A percentile compares a stretch with the other conserved stretches of the same genome.
Conservation (phyloP, 1,140 invertebrate genomes). For the Chrysomallon squamiferum region DNA sequence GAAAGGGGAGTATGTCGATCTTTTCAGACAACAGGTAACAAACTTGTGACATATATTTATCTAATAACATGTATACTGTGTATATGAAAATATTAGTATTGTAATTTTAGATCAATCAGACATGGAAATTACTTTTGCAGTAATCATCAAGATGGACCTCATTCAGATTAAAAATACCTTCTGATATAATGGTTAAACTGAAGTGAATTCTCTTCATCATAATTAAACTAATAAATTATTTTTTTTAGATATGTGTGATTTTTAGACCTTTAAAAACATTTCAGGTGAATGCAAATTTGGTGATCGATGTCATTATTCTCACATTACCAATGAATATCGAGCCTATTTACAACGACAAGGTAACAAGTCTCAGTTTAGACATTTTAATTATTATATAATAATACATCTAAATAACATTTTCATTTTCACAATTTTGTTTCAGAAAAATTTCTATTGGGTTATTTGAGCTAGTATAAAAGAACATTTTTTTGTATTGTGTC, state of each 20-base stretch:
- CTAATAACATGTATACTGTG: too few relatives aligned
- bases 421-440: neutral
- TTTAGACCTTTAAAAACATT: neutral
- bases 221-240: too few relatives aligned
- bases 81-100: too few relatives aligned
- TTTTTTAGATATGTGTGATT: neutral
- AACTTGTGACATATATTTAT: too few relatives aligned
- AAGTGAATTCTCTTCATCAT: too few relatives aligned
- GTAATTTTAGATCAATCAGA: too few relatives aligned
- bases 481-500: neutral
- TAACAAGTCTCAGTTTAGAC: too few relatives aligned
- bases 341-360: slow-evolving; percentile 21
- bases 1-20: too few relatives aligned
- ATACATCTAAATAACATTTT: neutral
- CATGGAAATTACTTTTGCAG: neutral
- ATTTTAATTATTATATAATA: too few relatives aligned
- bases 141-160: neutral
- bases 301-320: slow-evolving; percentile 31
- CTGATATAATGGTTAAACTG: neutral
- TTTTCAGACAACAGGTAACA: too few relatives aligned
- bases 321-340: slow-evolving; percentile 26
- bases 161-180: neutral
- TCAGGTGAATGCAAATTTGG: slow-evolving; percentile 34
- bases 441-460: neutral
- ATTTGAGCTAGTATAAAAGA: neutral